Base-by-base conservation (phyloP, 2,888 invertebrate genomes). In the Eristalis pertinax region DNA sequence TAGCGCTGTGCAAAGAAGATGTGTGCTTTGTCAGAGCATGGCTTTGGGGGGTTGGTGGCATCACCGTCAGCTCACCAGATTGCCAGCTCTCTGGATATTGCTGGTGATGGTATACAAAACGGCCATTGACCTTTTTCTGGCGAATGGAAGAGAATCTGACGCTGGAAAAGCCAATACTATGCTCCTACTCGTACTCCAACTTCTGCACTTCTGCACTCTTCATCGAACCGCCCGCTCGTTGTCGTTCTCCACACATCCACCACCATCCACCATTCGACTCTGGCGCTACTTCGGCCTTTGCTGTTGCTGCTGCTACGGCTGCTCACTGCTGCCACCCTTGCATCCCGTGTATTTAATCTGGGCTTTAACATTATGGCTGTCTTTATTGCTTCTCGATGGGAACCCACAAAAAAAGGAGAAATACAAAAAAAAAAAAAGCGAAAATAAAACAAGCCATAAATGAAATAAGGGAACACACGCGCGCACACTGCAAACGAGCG, bases 121-220 rank as follows among this genome's bases (percentile, higher is more conserved):
- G 87, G 87, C 79, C 87, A 84, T 84, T 87, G 79, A 87, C 87
- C 87, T 80, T 73, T 84, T 87, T 73, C 72, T 76, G 83, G 84
- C 67, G 67, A 87, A 87, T 60, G 68, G 67, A 87, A 87, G 64
- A 81, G 76, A 84, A 79, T 84, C 76, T 68, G 84, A 84, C 65
- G 84, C 74, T 79, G 76, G 81, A 81, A 77, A 74, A 77, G 74
- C 63, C 73, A 68, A 32, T 72, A 38, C 22, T 32, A 29, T 38
- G 35, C 50, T 50, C 50, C 50, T 8, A 19, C 50, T 19, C 50
- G 19, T 50, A 50, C 41, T 75, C 35, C 60, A 19, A 38, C 56
- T 32, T 32, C 8, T 32, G 32, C 32, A 32, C 32, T 32, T 32
- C 32, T 32, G 32, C 32, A 32, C 32, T 32, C 32, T 32, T 32